These are phyloP conservation scores for Drosophila grimshawi DNA, from an alignment of 1,140 invertebrate genomes.

Conservation along the genomic window DNA sequence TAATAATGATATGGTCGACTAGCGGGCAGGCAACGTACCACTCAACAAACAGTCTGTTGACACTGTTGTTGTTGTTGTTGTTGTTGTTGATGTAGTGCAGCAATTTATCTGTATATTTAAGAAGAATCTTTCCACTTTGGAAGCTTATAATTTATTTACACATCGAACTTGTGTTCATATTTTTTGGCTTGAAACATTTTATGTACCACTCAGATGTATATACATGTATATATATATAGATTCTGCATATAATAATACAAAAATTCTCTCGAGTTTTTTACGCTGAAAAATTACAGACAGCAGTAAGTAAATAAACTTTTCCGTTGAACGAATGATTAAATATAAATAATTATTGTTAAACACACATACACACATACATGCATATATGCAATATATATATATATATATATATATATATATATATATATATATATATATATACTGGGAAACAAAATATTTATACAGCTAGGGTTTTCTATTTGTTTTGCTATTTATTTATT, in stretches of 20 bases:
- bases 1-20: background rate
- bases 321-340: background rate
- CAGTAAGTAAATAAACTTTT: slow-evolving; percentile 3
- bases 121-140: too few species aligned
- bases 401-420: background rate
- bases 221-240: background rate
- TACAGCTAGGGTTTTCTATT: background rate
- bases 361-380: background rate
- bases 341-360: background rate
- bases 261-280: too few species aligned
- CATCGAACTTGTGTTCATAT: too few species aligned
- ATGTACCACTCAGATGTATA: too few species aligned
- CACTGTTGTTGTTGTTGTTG: background rate
- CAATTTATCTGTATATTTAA: too few species aligned
- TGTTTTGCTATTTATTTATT: background rate
- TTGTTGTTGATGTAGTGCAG: too few species aligned
- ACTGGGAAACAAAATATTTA: background rate
- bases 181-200: too few species aligned
- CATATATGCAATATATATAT: background rate
- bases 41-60: background rate
- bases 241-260: background rate
- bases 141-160: too few species aligned
- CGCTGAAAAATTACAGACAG: background rate
- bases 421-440: too few species aligned
- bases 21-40: background rate